Evolutionary conservation across 2,888 invertebrate genomes (phyloP).

Genomic region (Heteromyza rotundicornis): DNA sequence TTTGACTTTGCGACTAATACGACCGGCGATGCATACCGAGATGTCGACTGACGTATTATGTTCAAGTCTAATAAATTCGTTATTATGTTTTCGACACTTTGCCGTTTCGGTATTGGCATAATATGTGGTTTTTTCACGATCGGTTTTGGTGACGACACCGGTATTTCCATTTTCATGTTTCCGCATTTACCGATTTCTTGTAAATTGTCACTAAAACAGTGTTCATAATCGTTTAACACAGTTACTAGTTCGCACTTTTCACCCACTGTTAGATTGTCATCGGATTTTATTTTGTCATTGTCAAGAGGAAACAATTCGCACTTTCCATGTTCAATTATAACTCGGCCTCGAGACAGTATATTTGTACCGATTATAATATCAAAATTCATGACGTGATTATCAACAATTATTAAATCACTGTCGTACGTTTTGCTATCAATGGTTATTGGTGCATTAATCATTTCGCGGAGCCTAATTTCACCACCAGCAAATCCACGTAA

Average conservation of each 20-base stretch:
- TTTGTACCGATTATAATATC: constrained; percentile 19
- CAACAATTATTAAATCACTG: constrained; percentile 13
- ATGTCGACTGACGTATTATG: constrained; percentile 24
- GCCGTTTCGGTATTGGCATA: constrained; percentile 19
- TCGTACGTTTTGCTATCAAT: too few relatives aligned
- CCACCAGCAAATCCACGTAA: constrained; percentile 2
- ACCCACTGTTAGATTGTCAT: neutral
- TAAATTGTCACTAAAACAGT: constrained; percentile 23
- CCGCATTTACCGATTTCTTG: too few relatives aligned
- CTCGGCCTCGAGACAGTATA: constrained; percentile 16
- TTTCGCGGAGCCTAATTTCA: neutral
- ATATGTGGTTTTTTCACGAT: constrained; percentile 17
- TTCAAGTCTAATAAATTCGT: too few relatives aligned
- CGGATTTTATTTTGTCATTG: constrained; percentile 10
- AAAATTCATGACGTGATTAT: constrained; percentile 3
- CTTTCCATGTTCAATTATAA: constrained; percentile 20
- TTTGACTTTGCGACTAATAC: constrained; percentile 36
- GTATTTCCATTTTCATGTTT: constrained; percentile 20
- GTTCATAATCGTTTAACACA: constrained; percentile 13
- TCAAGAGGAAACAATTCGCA: constrained; percentile 18
- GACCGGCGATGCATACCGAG: constrained; percentile 19
- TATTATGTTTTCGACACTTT: too few relatives aligned
- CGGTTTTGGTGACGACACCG: constrained; percentile 15
- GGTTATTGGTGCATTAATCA: too few relatives aligned
- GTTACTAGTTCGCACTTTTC: constrained; percentile 5